Percentiles rank a stretch among this genome's conserved stretches.
These are phyloP conservation scores for Borostomias antarcticus DNA, from an alignment of 2,797 vertebrate genomes.

Conservation along the genomic window DNA sequence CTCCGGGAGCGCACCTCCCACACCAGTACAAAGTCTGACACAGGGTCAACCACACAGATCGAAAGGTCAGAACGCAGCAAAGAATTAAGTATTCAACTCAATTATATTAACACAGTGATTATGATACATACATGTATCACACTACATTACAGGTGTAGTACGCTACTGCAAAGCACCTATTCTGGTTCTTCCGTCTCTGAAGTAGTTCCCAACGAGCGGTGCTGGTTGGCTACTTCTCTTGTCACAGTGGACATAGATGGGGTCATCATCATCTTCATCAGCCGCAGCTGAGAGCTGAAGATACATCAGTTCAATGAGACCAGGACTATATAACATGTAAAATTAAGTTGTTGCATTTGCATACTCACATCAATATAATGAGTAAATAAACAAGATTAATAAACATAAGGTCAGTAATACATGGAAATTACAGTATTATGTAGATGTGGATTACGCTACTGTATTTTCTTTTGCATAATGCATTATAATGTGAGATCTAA, in stretches of 20 bases:
- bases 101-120: neutral
- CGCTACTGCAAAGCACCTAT: conserved; percentile 62
- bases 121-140: neutral
- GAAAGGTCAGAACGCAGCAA: neutral
- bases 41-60: conserved; percentile 4
- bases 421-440: neutral
- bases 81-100: neutral
- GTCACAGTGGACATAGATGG: conserved; percentile 46
- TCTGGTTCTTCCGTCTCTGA: conserved; percentile 75
- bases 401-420: too few relatives aligned
- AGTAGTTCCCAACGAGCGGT: conserved; percentile 67
- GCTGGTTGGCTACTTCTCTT: conserved; percentile 31
- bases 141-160: neutral
- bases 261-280: conserved; percentile 44
- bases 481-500: conserved; percentile 2
- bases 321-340: neutral
- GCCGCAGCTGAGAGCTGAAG: conserved; percentile 62
- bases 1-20: conserved; percentile 75
- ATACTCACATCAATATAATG: neutral
- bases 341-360: neutral
- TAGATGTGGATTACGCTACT: neutral
- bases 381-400: too few relatives aligned
- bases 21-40: conserved; percentile 77
- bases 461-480: neutral
- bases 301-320: conserved; percentile 4